A percentile compares a stretch with the other conserved stretches of the same genome.
Evolutionary conservation across 2,797 vertebrate genomes (phyloP).

Genomic region (Hirundo rustica): DNA sequence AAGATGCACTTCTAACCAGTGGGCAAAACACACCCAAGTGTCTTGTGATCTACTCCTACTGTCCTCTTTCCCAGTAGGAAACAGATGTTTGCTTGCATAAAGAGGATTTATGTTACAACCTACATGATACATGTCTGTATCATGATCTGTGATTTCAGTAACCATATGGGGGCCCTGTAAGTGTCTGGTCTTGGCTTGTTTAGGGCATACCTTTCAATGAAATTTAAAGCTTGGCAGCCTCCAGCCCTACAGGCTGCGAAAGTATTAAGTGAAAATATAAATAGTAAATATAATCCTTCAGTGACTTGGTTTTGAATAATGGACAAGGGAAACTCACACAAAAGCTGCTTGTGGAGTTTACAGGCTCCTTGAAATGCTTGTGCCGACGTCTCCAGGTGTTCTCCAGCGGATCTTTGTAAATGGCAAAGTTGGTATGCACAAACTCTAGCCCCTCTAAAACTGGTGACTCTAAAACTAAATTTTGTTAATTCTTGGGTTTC

Average conservation of each 20-base stretch:
- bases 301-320: neutral
- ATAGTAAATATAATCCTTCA: neutral
- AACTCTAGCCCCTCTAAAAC: neutral
- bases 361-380: neutral
- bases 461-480: neutral
- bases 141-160: neutral
- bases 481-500: conserved; percentile 15
- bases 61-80: neutral
- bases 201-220: neutral
- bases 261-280: neutral
- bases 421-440: neutral
- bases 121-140: neutral
- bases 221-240: neutral
- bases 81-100: conserved; percentile 8
- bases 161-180: neutral
- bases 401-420: neutral
- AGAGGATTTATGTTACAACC: neutral
- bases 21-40: neutral
- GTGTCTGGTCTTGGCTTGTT: neutral
- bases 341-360: neutral
- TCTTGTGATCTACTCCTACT: neutral
- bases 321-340: neutral
- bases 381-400: neutral
- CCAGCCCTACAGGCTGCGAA: neutral
- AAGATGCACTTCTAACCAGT: neutral